Percentiles rank a stretch among this genome's conserved stretches.
These are phyloP conservation scores for Eulemur albifrons DNA, from an alignment of 2,797 vertebrate species.

Conservation along the genomic window DNA sequence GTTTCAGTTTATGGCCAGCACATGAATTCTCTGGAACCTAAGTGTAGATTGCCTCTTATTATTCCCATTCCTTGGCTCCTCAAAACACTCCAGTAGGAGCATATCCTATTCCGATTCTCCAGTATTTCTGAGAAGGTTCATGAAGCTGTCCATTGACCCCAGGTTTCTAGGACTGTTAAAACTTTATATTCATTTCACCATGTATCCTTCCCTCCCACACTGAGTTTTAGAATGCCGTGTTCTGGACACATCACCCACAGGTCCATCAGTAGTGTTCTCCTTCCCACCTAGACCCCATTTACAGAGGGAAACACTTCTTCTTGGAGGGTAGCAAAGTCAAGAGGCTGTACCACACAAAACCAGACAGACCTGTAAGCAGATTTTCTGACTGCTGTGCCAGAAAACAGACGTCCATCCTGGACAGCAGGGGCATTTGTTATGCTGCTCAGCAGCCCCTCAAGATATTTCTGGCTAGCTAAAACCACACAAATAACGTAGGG, in stretches of 20 bases:
- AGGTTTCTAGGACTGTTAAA: background rate
- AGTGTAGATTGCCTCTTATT: background rate
- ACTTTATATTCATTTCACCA: background rate
- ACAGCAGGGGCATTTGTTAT: background rate
- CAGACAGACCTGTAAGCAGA: background rate
- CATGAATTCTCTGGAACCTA: background rate
- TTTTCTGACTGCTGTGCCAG: background rate
- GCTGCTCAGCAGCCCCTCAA: background rate
- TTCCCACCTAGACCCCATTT: background rate
- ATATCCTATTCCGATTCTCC: background rate
- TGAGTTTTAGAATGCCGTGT: background rate
- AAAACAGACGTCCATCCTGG: background rate
- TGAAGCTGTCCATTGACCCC: background rate
- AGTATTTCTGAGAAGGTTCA: background rate
- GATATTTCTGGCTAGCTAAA: background rate
- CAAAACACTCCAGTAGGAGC: background rate
- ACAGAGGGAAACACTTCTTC: background rate
- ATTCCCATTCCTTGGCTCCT: background rate
- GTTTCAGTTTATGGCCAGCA: background rate
- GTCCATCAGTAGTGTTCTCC: background rate
- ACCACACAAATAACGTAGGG: background rate
- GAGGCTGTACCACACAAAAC: background rate
- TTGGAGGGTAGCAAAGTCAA: background rate
- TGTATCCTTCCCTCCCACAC: too few relatives aligned
- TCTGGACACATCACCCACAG: background rate